Base-by-base conservation (phyloP, 1,140 invertebrate genomes). In the Lepidotrigona ventralis region DNA sequence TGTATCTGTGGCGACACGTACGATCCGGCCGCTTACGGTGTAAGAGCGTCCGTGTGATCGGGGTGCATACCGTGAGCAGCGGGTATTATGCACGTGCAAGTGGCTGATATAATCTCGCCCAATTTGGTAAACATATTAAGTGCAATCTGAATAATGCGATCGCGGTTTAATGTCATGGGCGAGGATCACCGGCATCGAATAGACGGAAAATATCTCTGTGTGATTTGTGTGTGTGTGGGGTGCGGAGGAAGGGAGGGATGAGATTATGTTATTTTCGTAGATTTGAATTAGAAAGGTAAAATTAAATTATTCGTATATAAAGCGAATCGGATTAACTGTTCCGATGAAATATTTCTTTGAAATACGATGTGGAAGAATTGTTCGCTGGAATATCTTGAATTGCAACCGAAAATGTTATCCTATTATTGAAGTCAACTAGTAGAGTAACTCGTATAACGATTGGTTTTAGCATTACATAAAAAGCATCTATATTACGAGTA, bases 51-150 rank as follows among this genome's bases (percentile, higher is more conserved):
- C 60, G 69, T 85, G 73, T 64, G 89, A 75, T 58, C 71, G 73
- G 82, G 72, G 66, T 39, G 81, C 74, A 76, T 74, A 73, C 70
- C 85, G 72, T 73, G 79, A 69, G 81, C 79, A 75, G 21, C 54
- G 66, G 73, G 58, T 86, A 91, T 91, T 88, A 91, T 83, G 79
- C 85, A 78, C 85, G 87, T 84, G 89, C 89, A 86, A 91, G 86
- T 87, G 86, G 78, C 84, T 75, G 87, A 91, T 91, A 85, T 89
- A 85, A 91, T 91, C 90, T 89, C 88, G 88, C 73, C 84, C 89
- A 90, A 89, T 92, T 91, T 90, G 86, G 88, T 90, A 91, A 92
- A 92, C 90, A 91, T 91, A 92, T 91, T 91, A 91, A 91, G 88
- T 88, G 88, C 86, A 90, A 90, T 90, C 89, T 90, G 91, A 91